Evolutionary conservation across 2,888 invertebrate genomes (phyloP), one percentile per base, ranked within the genome.

Genomic region (Ashinkailepas kermadecensis): DNA sequence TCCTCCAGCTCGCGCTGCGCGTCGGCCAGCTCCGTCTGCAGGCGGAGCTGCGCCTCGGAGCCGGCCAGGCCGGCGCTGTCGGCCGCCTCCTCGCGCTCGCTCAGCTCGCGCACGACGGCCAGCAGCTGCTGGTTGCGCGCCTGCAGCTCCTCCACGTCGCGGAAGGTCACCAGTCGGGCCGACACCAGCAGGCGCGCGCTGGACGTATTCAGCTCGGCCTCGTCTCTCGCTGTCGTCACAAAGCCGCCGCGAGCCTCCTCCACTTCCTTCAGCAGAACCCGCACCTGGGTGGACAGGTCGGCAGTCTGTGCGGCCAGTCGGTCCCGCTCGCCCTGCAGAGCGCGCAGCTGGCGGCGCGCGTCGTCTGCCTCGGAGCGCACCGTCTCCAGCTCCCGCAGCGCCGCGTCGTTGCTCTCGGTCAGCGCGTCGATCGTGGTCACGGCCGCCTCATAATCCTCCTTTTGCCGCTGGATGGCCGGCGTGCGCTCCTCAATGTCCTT

Each of bases 401-500:
- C 87, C 78, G 91, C 90, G 83, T 57, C 57, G n/a, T 78, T 58
- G 23, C 78, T 78, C 21, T 78, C 78, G 8, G 78, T 78, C 57
- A 78, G 23, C 11, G 78, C 57, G 58, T 78, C 78, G 58, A 78
- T 78, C 23, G 78, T 78, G n/a, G 23, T 23, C 78, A 78, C 57
- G 12, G 78, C 78, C 57, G 78, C 78, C 86, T 93, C 93, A 88
- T 93, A 94, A 86, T 97, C 95, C 80, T 92, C 90, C 84, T 93
- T 91, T 87, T 95, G 94, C 87, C 94, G 93, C 86, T 93, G 93
- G 83, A 97, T 87, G 62, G 93, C 86, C 0, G 97, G 97, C 6
- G 95, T 95, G 86, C 94, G 94, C 86, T 95, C 95, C 88, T 95
- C 94, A 65, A 97, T 89, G 87, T 97, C 97, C 87, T 92, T 86